Evolutionary conservation across 2,888 invertebrate species (phyloP), one percentile per base, ranked within the genome.

Genomic region (Nemoura dubitans): DNA sequence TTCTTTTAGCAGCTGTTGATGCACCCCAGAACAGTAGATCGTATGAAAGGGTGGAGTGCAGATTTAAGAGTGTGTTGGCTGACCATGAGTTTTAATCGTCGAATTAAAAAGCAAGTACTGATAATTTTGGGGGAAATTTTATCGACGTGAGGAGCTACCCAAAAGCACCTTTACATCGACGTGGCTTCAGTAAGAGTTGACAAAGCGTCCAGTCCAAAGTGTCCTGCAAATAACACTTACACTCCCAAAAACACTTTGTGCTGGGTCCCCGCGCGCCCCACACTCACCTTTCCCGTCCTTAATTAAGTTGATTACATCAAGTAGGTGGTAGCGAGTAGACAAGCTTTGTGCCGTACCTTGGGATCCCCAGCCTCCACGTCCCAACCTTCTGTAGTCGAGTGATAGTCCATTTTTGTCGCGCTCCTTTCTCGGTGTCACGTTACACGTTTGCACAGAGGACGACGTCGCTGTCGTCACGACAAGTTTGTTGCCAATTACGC

Each of bases 401-500:
- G 36, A 59, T 1, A 1, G 59, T 21, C 59, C 59, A 59, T 7
- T 59, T 21, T 59, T 21, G 21, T 59, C 59, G 14, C 21, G 16
- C 59, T 21, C 21, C 59, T 21, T 21, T 10, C 59, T 21, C 59
- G 2, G 59, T 59, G 2, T 59, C 59, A 59, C 14, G 16, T 59
- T 59, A 7, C 59, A 21, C 3, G 16, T 59, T 59, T 59, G 6
- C 14, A 21, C 14, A 59, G 59, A 59, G 59, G 59, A 59, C 10
- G 59, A 21, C 59, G 59, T 21, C 59, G 59, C 14, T 59, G 59
- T 59, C 21, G 59, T 21, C 16, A 14, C 59, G 59, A 21, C 59
- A 59, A 59, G 59, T 59, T 59, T 59, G 59, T 59, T 59, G 59
- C 59, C 59, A 59, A 59, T 59, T 59, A 59, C 59, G 59, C 14